Evolutionary conservation across 2,888 invertebrate genomes (phyloP), one percentile per base, ranked within the genome.

Genomic region (Seira musarum): DNA sequence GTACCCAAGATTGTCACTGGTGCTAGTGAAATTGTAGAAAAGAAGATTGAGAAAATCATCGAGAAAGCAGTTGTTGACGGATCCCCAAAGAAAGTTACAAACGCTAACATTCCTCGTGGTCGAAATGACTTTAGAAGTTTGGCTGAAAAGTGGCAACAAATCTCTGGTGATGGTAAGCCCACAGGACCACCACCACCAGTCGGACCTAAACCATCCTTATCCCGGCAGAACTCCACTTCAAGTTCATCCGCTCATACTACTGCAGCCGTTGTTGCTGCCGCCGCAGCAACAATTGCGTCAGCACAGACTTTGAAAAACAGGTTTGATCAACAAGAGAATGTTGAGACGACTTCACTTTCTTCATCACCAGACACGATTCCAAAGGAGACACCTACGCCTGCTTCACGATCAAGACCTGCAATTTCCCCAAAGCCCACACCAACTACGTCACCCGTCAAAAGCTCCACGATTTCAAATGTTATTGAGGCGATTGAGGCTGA

Each of bases 101-200:
- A 65, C 24, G 82, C 83, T n/a, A 81, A 57, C 15, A 85, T 85
- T 19, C 85, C 86, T 15, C 69, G 84, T 19, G 86, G 85, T 40
- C 61, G 84, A 57, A 87, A 87, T 71, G 88, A 88, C 66, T 88
- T 89, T 83, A 87, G 87, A 76, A 88, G 88, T 13, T 83, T 89
- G 40, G 88, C 89, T 6, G 88, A 88, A 63, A 88, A 88, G 74
- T 89, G 89, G 89, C 88, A 89, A 70, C 87, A 87, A 80, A 85
- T 87, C 76, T 85, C 88, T 6, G 83, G 82, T 2, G 86, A 85
- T 72, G 83, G 82, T 3, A 83, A 85, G 22, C 78, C 86, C 8
- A 64, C 82, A 25, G 68, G 77, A 15, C 74, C 75, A 22, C 66
- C 70, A 25, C 80, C 73, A 24, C 68, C 79, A 60, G 71, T 82